Evolutionary conservation across 2,888 invertebrate genomes (phyloP), one percentile per base, ranked within the genome.

Genomic region (Norana najaformis): DNA sequence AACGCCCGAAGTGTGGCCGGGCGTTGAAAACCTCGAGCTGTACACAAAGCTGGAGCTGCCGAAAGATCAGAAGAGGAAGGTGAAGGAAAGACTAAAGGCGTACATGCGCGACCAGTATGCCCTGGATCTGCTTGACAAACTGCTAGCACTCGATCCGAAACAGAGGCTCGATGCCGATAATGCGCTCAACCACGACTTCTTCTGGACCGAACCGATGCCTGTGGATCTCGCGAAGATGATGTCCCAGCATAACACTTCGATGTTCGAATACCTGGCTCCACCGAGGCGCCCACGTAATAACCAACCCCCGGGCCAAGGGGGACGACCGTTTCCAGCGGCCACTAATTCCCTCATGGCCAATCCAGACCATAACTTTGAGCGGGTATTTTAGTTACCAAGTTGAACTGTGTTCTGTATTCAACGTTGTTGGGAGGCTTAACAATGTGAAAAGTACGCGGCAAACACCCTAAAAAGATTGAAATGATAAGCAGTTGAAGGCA

Each of bases 161-260:
- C 98, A 98, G 94, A 95, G 98, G 91, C 96, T 95, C 90, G 98
- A 98, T 94, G 97, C 98, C 0, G 98, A 99, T 94, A 97, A 97
- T 0, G 98, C 99, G 0, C 95, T 99, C 1, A 98, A 98, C 95
- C 99, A 99, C 94, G 98, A 98, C 94, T 99, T 99, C 95, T 99
- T 99, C 95, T 99, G 98, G 98, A 97, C 97, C 13, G 98, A 98
- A 94, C 99, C 99, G 0, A 97, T 98, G 97, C 98, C 99, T 0
- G 92, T 92, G 36, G 95, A 95, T 90, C 93, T 95, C 88, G 93
- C 93, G 90, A 97, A 97, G 95, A 98, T 98, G 98, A 95, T 99
- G 92, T 97, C 97, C 0, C 97, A 97, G 93, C 97, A 97, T 96
- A 97, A 96, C 92, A 97, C 96, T 92, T 98, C 98, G 95, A 98